Percentiles rank a stretch among this genome's conserved stretches.
Conservation (phyloP, 2,113 vertebrate genomes). For the Tyto alba region DNA sequence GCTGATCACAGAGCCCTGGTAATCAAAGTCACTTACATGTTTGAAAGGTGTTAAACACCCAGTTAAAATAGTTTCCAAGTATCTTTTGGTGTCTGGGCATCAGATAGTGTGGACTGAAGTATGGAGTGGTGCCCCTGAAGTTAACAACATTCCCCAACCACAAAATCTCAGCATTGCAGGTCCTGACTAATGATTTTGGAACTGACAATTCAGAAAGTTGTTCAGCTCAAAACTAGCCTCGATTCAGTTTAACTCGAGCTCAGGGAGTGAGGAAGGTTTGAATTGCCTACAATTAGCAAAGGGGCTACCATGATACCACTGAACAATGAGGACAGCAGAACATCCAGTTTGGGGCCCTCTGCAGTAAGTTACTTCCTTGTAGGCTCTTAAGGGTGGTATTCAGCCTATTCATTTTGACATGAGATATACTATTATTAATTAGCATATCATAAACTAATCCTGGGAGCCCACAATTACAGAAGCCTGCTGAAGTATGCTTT, state of each 20-base stretch:
- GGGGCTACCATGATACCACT: fast-evolving
- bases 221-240: neutral
- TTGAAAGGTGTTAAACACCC: neutral
- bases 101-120: neutral
- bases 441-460: neutral
- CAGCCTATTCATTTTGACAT: neutral
- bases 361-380: fast-evolving
- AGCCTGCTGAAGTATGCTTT: neutral
- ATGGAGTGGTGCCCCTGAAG: neutral
- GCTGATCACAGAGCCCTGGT: constrained; percentile 2
- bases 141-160: neutral
- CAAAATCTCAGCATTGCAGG: neutral
- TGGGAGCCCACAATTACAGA: neutral
- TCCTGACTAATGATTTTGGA: neutral
- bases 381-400: neutral
- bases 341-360: neutral
- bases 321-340: neutral
- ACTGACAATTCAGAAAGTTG: neutral
- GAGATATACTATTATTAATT: neutral
- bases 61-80: neutral
- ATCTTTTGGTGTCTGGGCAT: neutral
- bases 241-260: neutral
- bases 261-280: neutral
- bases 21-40: neutral
- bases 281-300: neutral